Conservation (phyloP, 1,140 invertebrate genomes). For the Listronotus bonariensis region DNA sequence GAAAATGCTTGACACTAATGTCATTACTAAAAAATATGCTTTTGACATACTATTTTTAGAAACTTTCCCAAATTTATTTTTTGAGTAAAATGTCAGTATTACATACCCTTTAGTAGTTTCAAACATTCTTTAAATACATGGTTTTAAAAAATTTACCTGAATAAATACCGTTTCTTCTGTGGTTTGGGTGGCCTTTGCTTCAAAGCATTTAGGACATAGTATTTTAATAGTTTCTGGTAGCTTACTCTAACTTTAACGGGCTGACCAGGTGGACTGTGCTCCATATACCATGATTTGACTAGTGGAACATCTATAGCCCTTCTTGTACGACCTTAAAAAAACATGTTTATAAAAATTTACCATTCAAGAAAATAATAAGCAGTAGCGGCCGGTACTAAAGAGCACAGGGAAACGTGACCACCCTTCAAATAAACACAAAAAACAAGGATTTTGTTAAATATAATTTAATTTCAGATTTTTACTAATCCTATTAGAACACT, state of each 20-base stretch:
- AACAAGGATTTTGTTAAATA: no score
- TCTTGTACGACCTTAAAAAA: conserved; percentile 68
- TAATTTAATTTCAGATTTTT: no score
- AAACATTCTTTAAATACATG: not conserved
- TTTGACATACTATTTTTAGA: no score
- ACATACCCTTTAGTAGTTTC: not conserved
- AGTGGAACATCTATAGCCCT: conserved; percentile 96
- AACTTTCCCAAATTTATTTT: no score
- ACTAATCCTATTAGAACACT: no score
- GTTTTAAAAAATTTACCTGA: conserved; percentile 56
- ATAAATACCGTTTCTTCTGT: conserved; percentile 97
- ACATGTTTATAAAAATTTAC: conserved; percentile 3
- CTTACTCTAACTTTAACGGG: conserved; percentile 99
- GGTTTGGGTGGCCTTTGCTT: conserved; percentile 97
- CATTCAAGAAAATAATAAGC: no score
- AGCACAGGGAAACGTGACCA: no score
- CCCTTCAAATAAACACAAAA: no score
- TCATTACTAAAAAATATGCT: no score
- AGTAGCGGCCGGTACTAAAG: no score
- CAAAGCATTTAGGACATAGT: conserved; percentile 96
- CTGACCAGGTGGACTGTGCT: conserved; percentile 97
- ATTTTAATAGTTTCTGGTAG: conserved; percentile 98
- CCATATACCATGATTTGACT: conserved; percentile 96
- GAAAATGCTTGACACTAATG: no score
- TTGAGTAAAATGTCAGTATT: no score